Base-by-base conservation (phyloP, 1,140 invertebrate species). In the Brachionus koreanus region DNA sequence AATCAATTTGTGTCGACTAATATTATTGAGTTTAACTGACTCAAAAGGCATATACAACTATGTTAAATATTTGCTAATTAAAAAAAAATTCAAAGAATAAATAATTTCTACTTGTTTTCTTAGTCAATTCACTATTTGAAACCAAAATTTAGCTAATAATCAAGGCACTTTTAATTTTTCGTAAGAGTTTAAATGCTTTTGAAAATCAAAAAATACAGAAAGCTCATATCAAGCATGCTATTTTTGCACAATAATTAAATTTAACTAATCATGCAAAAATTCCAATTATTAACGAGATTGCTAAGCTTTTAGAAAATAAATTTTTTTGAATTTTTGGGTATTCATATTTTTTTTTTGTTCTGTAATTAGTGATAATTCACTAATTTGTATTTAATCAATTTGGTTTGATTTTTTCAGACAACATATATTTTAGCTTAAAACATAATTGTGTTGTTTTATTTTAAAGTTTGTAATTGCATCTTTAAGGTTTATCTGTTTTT, bases 401-500 rank as follows among this genome's bases (percentile, higher is more conserved):
- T 3, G 16, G 49, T 16, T 19, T 3, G n/a, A 57, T 57, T 57
- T 57, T 57, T 57, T 57, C n/a, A 57, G 19, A 19, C 1, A 49
- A 16, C 43, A 49, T 49, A 49, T 13, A n/a, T 49, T 57, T 57
- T n/a, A 57, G 16, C 16, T 57, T 57, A 57, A 57, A 19, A 57
- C n/a, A 57, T 57, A 57, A 57, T 57, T 57, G 6, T 57, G 49
- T 57, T 57, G 49, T 57, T 57, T 57, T 57, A 57, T 57, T 57
- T 57, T 57, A 57, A 57, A 19, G 3, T 57, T 23, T 29, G 29
- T 19, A 23, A 6, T 52, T 23, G 19, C 1, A 57, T n/a, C n/a
- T 57, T 19, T 10, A 19, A 19, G 49, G 5, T 57, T 57, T 57
- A 23, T 57, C 49, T 57, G 49, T 57, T 57, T 25, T 57, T 7